These are phyloP conservation scores for Acronicta alni DNA, from an alignment of 2,888 invertebrate genomes.

Conservation along the genomic window DNA sequence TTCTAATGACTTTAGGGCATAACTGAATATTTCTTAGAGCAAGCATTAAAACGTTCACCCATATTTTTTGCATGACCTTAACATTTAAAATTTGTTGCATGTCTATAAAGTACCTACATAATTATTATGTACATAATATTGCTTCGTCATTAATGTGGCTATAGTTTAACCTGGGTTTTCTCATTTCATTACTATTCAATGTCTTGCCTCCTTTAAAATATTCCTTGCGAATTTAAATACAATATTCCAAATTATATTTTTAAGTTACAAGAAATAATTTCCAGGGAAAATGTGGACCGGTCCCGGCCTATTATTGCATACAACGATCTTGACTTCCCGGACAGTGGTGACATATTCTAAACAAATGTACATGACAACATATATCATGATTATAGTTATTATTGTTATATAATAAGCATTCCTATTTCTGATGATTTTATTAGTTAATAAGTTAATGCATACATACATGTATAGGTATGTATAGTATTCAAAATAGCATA, in stretches of 20 bases:
- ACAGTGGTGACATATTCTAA: slow-evolving; percentile 93
- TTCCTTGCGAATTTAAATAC: slow-evolving; percentile 35
- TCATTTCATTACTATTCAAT: slow-evolving; percentile 26
- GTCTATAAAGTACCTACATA: slow-evolving; percentile 23
- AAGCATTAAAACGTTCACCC: slow-evolving; percentile 11
- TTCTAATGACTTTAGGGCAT: not conserved
- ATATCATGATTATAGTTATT: slow-evolving; percentile 36
- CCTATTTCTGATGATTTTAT: slow-evolving; percentile 47
- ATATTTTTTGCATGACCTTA: slow-evolving; percentile 76
- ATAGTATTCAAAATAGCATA: slow-evolving; percentile 17
- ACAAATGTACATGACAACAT: slow-evolving; percentile 61
- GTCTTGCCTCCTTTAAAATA: slow-evolving; percentile 41
- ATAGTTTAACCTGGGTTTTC: slow-evolving; percentile 22
- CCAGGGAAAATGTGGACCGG: slow-evolving; percentile 91
- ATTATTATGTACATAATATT: slow-evolving; percentile 38
- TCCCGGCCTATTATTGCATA: slow-evolving; percentile 95
- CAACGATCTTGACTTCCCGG: slow-evolving; percentile 97
- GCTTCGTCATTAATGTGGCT: slow-evolving; percentile 42
- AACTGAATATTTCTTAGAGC: slow-evolving; percentile 6
- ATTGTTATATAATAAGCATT: slow-evolving; percentile 59
- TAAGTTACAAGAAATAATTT: slow-evolving; percentile 83
- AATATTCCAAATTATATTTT: slow-evolving; percentile 56
- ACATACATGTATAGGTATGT: slow-evolving; percentile 10
- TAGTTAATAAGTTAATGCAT: slow-evolving; percentile 33
- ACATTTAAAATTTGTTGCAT: slow-evolving; percentile 62